phyloP scores from a whole-genome alignment of 2,888 invertebrate species.

The Campoplex nolae region DNA sequence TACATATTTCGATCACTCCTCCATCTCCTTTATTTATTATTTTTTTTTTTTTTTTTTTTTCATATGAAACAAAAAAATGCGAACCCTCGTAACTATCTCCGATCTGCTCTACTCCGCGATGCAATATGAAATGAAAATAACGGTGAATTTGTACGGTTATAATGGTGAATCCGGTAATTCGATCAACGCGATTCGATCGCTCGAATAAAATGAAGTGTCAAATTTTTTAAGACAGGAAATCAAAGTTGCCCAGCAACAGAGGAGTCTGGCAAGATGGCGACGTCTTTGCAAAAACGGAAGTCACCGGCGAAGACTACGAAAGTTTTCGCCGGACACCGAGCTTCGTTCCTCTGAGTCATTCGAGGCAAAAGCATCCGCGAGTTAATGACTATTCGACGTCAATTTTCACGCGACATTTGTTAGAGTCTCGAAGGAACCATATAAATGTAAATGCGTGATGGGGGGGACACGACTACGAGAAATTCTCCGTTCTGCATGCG shows the following conservation, averaged over 20 bases:
- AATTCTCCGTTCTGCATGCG: conserved; percentile 16
- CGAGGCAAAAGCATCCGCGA: neutral
- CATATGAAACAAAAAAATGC: neutral
- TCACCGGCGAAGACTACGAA: neutral
- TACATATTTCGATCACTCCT: conserved; percentile 36
- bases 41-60: neutral
- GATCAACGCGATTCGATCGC: neutral
- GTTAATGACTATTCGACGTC: conserved; percentile 39
- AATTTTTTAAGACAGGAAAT: no score
- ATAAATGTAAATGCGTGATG: conserved; percentile 62
- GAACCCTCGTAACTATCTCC: no score
- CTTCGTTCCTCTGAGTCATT: conserved; percentile 45
- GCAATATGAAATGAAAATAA: neutral
- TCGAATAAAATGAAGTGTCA: neutral
- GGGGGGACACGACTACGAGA: conserved; percentile 40
- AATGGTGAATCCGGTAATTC: neutral
- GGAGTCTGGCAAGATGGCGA: no score
- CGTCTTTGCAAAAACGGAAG: neutral
- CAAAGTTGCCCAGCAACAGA: no score
- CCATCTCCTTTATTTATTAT: neutral
- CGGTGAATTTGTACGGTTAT: neutral
- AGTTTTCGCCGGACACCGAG: conserved; percentile 37
- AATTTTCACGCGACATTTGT: conserved; percentile 31
- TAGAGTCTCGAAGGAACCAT: conserved; percentile 34
- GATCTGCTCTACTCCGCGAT: neutral